Percentiles rank a stretch among this genome's conserved stretches.
These are phyloP conservation scores for Chelonia mydas DNA, from an alignment of 2,797 vertebrate genomes.

Conservation along the genomic window DNA sequence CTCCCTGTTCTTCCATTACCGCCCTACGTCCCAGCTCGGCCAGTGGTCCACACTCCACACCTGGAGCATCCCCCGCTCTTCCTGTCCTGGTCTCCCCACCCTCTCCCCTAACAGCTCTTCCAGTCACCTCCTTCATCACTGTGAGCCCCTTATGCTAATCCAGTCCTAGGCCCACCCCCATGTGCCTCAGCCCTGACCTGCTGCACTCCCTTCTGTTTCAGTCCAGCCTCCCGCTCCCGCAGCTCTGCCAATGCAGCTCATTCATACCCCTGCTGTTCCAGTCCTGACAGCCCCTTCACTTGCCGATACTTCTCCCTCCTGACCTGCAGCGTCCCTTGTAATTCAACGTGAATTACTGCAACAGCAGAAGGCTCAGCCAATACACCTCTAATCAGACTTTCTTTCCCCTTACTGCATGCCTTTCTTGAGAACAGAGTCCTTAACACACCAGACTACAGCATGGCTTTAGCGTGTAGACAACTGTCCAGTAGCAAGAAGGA, in stretches of 20 bases:
- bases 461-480: neutral
- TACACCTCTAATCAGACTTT: neutral
- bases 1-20: no score
- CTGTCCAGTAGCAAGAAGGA: neutral
- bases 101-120: neutral
- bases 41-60: neutral
- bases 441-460: neutral
- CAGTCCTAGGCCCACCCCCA: neutral
- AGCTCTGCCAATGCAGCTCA: neutral
- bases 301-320: neutral
- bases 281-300: neutral
- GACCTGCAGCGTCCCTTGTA: neutral
- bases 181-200: neutral
- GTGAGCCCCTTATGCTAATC: neutral
- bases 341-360: neutral
- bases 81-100: neutral
- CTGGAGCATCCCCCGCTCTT: neutral
- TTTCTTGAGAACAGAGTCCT: neutral
- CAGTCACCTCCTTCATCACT: neutral
- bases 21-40: no score
- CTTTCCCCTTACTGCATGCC: neutral
- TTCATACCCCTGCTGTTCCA: neutral
- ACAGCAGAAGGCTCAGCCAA: neutral
- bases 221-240: neutral
- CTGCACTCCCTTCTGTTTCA: neutral